Conservation (phyloP, 2,888 invertebrate genomes). For the Flexamia atlantica region DNA sequence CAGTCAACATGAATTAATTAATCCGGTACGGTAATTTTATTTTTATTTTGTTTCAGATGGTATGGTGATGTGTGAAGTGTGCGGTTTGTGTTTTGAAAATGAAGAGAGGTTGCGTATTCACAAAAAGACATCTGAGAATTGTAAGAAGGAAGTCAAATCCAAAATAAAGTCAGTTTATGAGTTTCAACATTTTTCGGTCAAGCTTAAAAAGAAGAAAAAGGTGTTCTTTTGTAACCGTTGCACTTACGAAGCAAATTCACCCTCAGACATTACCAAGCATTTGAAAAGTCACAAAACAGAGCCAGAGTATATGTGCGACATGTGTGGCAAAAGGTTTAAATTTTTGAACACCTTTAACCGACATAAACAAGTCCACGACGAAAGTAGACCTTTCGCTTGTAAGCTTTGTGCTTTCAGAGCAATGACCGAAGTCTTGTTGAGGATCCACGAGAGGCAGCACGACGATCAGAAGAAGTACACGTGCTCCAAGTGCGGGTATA, state of each 20-base stretch:
- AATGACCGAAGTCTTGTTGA: constrained; percentile 15
- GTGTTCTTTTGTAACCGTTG: constrained; percentile 43
- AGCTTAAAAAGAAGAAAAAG: constrained; percentile 44
- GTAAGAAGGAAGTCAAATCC: neutral
- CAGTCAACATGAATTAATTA: no score
- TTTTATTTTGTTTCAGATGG: constrained; percentile 27
- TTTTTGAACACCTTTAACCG: constrained; percentile 5
- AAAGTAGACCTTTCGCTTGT: constrained; percentile 47
- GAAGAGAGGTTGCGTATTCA: neutral
- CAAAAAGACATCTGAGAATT: neutral
- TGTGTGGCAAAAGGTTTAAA: constrained; percentile 48
- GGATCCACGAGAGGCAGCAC: constrained; percentile 40
- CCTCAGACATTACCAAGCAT: neutral
- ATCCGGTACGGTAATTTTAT: no score
- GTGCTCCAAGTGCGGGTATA: constrained; percentile 47
- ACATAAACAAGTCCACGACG: constrained; percentile 23
- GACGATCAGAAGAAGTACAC: constrained; percentile 37
- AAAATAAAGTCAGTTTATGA: constrained; percentile 36
- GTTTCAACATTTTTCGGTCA: constrained; percentile 14
- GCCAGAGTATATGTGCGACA: constrained; percentile 30
- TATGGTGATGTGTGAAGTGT: constrained; percentile 13
- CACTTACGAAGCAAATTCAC: neutral
- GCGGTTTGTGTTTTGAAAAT: constrained; percentile 13
- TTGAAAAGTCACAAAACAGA: constrained; percentile 35
- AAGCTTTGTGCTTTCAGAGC: constrained; percentile 30